Evolutionary conservation across 2,888 invertebrate species (phyloP).

Genomic region (Miltochrista miniata): DNA sequence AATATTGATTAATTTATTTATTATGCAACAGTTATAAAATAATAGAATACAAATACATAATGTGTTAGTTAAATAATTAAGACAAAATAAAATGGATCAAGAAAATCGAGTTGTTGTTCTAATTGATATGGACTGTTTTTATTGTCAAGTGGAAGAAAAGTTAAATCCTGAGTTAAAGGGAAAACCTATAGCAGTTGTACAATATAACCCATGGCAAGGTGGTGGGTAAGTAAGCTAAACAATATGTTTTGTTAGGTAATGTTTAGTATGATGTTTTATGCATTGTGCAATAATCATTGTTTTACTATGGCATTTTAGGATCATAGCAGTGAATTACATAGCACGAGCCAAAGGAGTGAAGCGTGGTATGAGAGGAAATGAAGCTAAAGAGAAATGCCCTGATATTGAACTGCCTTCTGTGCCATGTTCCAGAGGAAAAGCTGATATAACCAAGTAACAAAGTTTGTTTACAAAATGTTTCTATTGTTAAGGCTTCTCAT

Average conservation of each 20-base stretch:
- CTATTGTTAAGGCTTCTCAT: too few species aligned
- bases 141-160: slow-evolving; percentile 98
- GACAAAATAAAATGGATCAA: slow-evolving; percentile 60
- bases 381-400: slow-evolving; percentile 95
- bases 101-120: slow-evolving; percentile 90
- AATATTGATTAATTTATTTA: too few species aligned
- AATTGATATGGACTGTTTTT: slow-evolving; percentile 99
- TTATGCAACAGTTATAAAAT: not conserved
- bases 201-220: slow-evolving; percentile 96
- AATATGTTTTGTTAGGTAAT: not conserved
- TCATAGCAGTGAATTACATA: slow-evolving; percentile 98
- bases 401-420: slow-evolving; percentile 93
- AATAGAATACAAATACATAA: not conserved
- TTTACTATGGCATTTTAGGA: slow-evolving; percentile 77
- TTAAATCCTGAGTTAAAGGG: slow-evolving; percentile 91
- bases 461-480: too few species aligned
- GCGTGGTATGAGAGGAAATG: slow-evolving; percentile 94
- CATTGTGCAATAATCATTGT: not conserved
- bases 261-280: not conserved
- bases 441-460: slow-evolving; percentile 93
- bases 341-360: slow-evolving; percentile 96
- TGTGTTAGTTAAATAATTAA: slow-evolving; percentile 1
- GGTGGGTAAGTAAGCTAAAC: slow-evolving; percentile 88
- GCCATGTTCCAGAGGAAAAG: slow-evolving; percentile 94
- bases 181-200: slow-evolving; percentile 97